Conservation (phyloP, 2,888 invertebrate species). For the Parapristionchus giblindavisi region DNA sequence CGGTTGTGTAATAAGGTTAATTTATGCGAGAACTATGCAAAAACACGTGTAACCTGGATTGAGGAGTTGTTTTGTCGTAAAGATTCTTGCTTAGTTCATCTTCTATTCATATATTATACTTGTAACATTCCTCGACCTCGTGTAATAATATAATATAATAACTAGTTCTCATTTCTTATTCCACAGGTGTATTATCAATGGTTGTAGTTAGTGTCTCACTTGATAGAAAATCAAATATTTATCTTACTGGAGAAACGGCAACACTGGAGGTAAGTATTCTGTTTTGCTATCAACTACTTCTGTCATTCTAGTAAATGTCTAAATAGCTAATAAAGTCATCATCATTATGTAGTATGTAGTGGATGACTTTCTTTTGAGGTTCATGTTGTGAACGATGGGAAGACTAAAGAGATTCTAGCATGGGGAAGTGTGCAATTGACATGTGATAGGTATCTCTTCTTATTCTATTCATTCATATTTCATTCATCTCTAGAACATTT, state of each 20-base stretch:
- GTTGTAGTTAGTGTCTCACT: slow-evolving; percentile 27
- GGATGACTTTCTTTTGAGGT: slow-evolving; percentile 4
- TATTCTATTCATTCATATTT: too few species aligned
- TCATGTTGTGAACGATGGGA: neutral
- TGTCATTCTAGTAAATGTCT: neutral
- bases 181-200: too few species aligned
- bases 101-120: too few species aligned
- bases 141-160: too few species aligned
- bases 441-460: slow-evolving; percentile 31
- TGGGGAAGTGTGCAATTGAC: slow-evolving; percentile 37
- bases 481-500: slow-evolving; percentile 15
- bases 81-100: too few species aligned
- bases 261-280: slow-evolving; percentile 11
- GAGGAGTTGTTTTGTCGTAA: too few species aligned
- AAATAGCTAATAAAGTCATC: too few species aligned
- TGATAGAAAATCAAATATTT: slow-evolving; percentile 16
- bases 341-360: neutral
- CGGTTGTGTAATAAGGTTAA: too few species aligned
- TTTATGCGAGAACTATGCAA: too few species aligned
- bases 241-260: slow-evolving; percentile 24
- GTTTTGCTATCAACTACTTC: neutral
- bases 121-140: too few species aligned
- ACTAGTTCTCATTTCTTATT: too few species aligned
- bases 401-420: slow-evolving; percentile 18
- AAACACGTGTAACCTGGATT: too few species aligned